Evolutionary conservation across 1,140 invertebrate genomes (phyloP).

Genomic region (Cotesia vestalis): DNA sequence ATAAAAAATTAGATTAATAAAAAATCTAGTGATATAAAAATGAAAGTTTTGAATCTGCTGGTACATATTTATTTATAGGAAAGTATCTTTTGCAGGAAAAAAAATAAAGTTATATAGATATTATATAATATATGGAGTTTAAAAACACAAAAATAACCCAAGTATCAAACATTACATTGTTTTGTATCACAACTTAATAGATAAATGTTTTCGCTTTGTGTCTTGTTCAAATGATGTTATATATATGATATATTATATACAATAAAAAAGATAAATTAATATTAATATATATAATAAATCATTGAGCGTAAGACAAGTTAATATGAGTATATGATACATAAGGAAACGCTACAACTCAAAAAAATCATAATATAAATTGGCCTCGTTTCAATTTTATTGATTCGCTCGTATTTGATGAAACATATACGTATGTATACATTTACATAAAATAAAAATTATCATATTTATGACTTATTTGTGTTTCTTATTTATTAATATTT

Average conservation of each 20-base stretch:
- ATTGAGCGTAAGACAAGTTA: background rate
- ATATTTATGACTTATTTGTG: constrained; percentile 43
- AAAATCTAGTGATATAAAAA: too few species aligned
- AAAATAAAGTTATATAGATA: too few species aligned
- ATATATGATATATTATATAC: background rate
- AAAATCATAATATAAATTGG: constrained; percentile 10
- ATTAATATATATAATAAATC: constrained; percentile 11
- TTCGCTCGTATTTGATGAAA: constrained; percentile 49
- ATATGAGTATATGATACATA: background rate
- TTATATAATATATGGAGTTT: too few species aligned
- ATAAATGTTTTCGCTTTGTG: too few species aligned
- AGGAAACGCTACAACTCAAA: constrained; percentile 1
- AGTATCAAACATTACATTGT: too few species aligned
- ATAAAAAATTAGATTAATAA: too few species aligned
- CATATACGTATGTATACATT: constrained; percentile 52
- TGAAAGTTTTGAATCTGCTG: too few species aligned
- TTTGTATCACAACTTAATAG: too few species aligned
- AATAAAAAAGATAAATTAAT: constrained; percentile 9
- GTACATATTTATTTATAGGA: too few species aligned
- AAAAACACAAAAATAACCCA: too few species aligned
- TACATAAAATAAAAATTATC: constrained; percentile 53
- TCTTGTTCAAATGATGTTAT: too few species aligned
- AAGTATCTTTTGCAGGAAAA: too few species aligned
- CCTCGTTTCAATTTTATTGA: constrained; percentile 46
- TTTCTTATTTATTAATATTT: constrained; percentile 27